Conservation (phyloP, 2,113 vertebrate species). For the Eublepharis macularius region DNA sequence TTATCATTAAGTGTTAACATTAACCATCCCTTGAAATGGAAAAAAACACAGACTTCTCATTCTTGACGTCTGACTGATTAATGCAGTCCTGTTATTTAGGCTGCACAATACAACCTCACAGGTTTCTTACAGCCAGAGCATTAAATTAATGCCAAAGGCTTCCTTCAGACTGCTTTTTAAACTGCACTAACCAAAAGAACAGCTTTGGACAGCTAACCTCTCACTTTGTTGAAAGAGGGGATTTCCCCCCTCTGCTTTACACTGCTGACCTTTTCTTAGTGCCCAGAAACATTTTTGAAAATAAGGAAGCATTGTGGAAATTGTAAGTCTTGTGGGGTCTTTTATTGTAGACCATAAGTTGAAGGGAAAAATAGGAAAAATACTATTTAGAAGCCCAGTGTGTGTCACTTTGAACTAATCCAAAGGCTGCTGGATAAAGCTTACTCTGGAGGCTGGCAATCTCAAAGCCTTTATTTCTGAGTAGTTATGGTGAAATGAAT, state of each 20-base stretch:
- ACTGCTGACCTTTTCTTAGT: neutral
- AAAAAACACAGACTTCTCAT: neutral
- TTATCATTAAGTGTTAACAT: constrained; percentile 12
- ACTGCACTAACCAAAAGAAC: constrained; percentile 8
- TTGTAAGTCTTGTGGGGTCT: neutral
- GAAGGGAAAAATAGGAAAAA: neutral
- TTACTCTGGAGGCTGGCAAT: neutral
- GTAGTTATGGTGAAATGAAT: neutral
- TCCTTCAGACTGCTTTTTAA: constrained; percentile 23
- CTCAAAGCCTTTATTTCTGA: neutral
- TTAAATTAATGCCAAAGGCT: constrained; percentile 5
- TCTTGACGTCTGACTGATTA: constrained; percentile 14
- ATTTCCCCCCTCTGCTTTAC: neutral
- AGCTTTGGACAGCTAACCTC: neutral
- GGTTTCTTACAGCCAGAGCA: neutral
- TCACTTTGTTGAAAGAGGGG: constrained; percentile 7
- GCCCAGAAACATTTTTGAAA: neutral
- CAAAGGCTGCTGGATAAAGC: neutral
- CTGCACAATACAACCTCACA: fast-evolving
- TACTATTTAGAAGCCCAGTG: neutral
- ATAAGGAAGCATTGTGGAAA: constrained; percentile 1
- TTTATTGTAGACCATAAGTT: constrained; percentile 4
- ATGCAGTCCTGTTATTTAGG: neutral
- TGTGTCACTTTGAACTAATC: constrained; percentile 2
- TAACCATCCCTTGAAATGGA: neutral